Conservation (phyloP, 2,888 invertebrate species). For the Tethea ocularis region DNA sequence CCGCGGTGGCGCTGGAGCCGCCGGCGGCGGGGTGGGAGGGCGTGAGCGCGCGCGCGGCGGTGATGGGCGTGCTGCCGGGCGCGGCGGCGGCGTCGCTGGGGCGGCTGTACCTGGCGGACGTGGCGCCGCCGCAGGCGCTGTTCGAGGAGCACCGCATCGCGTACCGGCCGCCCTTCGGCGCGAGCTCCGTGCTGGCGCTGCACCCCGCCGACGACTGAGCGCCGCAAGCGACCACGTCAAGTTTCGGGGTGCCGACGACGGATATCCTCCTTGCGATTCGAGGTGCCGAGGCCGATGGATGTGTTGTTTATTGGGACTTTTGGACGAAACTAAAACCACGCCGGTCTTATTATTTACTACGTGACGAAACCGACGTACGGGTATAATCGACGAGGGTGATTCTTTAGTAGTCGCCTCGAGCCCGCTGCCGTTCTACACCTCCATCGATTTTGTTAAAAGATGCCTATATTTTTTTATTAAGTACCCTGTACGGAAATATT, state of each 20-base stretch:
- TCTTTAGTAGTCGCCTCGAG: not conserved
- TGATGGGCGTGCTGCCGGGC: slow-evolving; percentile 44
- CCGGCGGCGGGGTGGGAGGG: slow-evolving; percentile 82
- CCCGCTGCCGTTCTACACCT: not conserved
- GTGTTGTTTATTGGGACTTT: no score
- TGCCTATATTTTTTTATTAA: not conserved
- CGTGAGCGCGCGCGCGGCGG: slow-evolving; percentile 41
- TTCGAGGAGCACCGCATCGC: slow-evolving; percentile 89
- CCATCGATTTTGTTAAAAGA: not conserved
- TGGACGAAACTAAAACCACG: not conserved
- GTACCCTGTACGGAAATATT: not conserved
- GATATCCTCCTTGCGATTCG: no score
- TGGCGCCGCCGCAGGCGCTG: slow-evolving; percentile 89
- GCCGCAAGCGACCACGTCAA: not conserved
- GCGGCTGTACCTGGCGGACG: slow-evolving; percentile 92
- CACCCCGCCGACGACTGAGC: slow-evolving; percentile 53
- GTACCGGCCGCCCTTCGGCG: slow-evolving; percentile 92
- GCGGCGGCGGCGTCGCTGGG: slow-evolving; percentile 45
- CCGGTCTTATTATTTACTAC: not conserved
- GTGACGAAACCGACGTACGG: no score
- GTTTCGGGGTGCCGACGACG: no score
- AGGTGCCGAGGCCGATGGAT: no score
- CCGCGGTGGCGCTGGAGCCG: slow-evolving; percentile 69
- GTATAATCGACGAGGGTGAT: no score
- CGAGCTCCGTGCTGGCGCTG: slow-evolving; percentile 67